phyloP scores from a whole-genome alignment of 2,888 invertebrate genomes.

The Prosapia bicincta region DNA sequence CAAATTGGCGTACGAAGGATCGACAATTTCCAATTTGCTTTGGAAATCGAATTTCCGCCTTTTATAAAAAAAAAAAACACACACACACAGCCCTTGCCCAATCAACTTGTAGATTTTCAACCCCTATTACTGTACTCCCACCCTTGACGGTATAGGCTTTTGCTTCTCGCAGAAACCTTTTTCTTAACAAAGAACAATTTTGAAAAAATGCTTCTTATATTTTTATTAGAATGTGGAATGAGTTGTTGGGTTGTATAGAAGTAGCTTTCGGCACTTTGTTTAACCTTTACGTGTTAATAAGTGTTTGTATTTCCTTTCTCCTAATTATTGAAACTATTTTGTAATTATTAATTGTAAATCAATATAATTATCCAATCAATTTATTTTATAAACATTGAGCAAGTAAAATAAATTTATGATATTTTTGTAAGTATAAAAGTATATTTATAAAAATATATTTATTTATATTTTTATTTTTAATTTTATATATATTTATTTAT shows the following conservation, averaged over 20 bases:
- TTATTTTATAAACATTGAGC: too few relatives aligned
- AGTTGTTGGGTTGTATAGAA: background rate
- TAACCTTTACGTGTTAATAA: too few relatives aligned
- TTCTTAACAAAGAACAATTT: constrained; percentile 22
- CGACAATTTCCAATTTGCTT: constrained; percentile 17
- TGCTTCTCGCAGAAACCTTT: background rate
- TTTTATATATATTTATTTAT: too few relatives aligned
- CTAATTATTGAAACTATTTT: too few relatives aligned
- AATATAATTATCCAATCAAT: too few relatives aligned
- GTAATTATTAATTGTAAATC: too few relatives aligned
- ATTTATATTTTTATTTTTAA: too few relatives aligned
- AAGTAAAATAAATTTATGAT: too few relatives aligned
- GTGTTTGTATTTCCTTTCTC: too few relatives aligned
- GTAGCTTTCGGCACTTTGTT: too few relatives aligned
- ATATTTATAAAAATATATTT: too few relatives aligned
- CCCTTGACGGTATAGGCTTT: background rate
- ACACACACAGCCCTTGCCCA: background rate
- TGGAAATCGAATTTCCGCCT: constrained; percentile 20
- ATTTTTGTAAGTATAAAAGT: too few relatives aligned
- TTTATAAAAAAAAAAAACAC: constrained; percentile 14
- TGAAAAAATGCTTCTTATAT: constrained; percentile 29
- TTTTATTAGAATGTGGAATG: constrained; percentile 21
- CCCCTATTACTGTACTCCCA: background rate
- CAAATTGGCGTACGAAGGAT: background rate
- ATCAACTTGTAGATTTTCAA: constrained; percentile 23